phyloP scores from a whole-genome alignment of 2,888 invertebrate genomes.

The Phorcus lineatus region DNA sequence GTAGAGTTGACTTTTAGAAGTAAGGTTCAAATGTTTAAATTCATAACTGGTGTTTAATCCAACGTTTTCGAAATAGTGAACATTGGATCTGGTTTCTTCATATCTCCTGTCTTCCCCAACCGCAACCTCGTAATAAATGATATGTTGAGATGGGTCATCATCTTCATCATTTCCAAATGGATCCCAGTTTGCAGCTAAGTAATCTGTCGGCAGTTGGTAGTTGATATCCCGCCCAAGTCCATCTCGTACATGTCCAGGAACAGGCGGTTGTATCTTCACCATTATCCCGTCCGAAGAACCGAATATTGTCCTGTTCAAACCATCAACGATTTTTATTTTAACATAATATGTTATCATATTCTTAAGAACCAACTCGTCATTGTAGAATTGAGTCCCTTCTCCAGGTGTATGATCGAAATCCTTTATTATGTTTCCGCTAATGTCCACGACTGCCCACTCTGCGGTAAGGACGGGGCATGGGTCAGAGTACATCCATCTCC shows the following conservation, averaged over 20 bases:
- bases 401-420: constrained; percentile 38
- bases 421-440: constrained; percentile 46
- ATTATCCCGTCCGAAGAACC: constrained; percentile 54
- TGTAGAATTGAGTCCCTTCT: constrained; percentile 39
- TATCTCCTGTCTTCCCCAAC: constrained; percentile 62
- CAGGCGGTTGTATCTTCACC: constrained; percentile 54
- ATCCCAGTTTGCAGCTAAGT: constrained; percentile 58
- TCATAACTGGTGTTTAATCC: constrained; percentile 56
- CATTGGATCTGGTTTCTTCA: constrained; percentile 52
- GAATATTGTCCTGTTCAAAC: constrained; percentile 43
- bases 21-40: constrained; percentile 53
- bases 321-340: constrained; percentile 47
- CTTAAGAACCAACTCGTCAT: constrained; percentile 50
- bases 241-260: constrained; percentile 56
- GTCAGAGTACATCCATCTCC: constrained; percentile 55
- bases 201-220: constrained; percentile 46
- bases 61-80: constrained; percentile 58
- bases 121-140: constrained; percentile 58
- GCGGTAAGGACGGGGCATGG: constrained; percentile 49
- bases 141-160: constrained; percentile 45
- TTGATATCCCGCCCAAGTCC: constrained; percentile 52
- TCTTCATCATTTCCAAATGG: constrained; percentile 44
- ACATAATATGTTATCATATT: constrained; percentile 55
- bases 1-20: constrained; percentile 50
- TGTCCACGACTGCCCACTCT: constrained; percentile 47